phyloP scores from a whole-genome alignment of 1,140 invertebrate species.

The Drosophila eugracilis region DNA sequence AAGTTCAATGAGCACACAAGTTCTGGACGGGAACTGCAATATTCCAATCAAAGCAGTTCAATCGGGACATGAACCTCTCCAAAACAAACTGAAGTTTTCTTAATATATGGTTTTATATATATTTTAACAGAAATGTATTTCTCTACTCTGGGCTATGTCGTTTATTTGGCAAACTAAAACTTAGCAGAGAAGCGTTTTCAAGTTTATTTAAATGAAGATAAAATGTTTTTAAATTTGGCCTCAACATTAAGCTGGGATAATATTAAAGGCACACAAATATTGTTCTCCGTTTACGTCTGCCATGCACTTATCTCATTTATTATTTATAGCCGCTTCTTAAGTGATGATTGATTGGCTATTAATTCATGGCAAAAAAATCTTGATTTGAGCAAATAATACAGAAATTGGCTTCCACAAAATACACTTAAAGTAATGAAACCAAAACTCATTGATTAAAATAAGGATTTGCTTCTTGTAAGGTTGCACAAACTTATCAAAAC shows the following conservation, averaged over 20 bases:
- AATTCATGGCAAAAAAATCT: neutral
- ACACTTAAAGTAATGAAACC: neutral
- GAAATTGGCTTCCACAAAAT: neutral
- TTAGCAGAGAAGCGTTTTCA: slow-evolving; percentile 4
- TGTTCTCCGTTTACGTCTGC: neutral
- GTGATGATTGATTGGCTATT: slow-evolving; percentile 5
- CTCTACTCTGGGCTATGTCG: neutral
- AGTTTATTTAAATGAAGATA: neutral
- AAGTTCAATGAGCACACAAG: slow-evolving; percentile 8
- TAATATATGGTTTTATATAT: slow-evolving; percentile 25
- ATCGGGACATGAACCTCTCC: neutral
- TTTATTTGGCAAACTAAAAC: neutral
- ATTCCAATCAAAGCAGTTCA: neutral
- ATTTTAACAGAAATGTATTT: slow-evolving; percentile 21
- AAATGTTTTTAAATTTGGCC: neutral
- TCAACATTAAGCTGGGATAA: neutral
- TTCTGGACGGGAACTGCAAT: neutral
- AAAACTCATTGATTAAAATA: no score
- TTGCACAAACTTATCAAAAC: neutral
- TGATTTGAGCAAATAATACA: neutral
- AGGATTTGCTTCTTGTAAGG: neutral
- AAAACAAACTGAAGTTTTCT: slow-evolving; percentile 9
- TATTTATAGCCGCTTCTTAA: neutral
- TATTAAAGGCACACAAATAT: neutral
- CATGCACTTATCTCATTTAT: neutral